Evolutionary conservation across 2,888 invertebrate genomes (phyloP), one percentile per base, ranked within the genome.

Genomic region (Ormyrus labotus): DNA sequence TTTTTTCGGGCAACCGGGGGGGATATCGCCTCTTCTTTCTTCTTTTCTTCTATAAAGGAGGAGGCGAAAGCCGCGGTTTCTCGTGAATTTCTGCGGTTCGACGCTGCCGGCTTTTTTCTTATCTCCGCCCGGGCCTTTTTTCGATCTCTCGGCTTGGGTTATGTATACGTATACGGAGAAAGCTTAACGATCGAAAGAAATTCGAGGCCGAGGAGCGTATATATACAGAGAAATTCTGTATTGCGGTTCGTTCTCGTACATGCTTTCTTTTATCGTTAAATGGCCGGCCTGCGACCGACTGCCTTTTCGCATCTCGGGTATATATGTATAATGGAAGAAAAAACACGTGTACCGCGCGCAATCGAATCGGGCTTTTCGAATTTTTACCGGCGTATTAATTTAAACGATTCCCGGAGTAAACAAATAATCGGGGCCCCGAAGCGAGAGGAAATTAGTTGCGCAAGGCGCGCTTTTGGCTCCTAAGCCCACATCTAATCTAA

Each of bases 11-110:
- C 61, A 47, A 64, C 48, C 60, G 19, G 47, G n/a, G n/a, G 34
- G 7, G 6, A 19, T 48, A 10, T 45, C 34, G 8, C 34, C 34
- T 61, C 61, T 19, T 61, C 34, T 11, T 19, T 60, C 60, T 7
- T 19, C n/a, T 11, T 73, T 73, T 67, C 67, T 34, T 34, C 34
- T 34, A 34, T 4, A 34, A 34, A 34, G 34, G 34, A 34, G 34
- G 34, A 34, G 34, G 34, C 34, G 34, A 34, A 34, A 34, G 34
- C 34, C 65, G 47, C 67, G 58, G n/a, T 51, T 74, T 74, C 74
- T 74, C 74, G 34, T 67, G 74, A 74, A 74, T 74, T 58, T 74
- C 74, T 58, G 50, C 58, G 65, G 74, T 58, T 61, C 64, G 34
- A 4, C 34, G 34, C 34, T 19, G 53, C 6, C 57, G 10, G 61